Evolutionary conservation across 64 coral and sea anemone genomes (phyloP).

Genomic region (Montipora sp.): DNA sequence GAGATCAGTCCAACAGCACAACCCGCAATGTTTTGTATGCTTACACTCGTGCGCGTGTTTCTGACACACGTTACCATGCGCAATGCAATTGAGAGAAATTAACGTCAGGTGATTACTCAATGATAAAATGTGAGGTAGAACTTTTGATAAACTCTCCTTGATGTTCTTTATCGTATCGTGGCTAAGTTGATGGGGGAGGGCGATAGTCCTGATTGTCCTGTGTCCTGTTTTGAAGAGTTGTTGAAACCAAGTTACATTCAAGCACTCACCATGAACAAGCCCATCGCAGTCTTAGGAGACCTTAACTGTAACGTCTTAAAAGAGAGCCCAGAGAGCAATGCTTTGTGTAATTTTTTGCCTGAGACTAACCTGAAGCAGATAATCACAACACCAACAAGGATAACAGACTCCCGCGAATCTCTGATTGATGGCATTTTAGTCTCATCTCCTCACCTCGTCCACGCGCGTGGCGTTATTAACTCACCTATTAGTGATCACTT

Average conservation of each 20-base stretch:
- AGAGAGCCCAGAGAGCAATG: constrained; percentile 19
- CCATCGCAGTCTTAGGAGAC: constrained; percentile 39
- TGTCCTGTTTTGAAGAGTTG: constrained; percentile 7
- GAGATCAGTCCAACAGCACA: too few species aligned
- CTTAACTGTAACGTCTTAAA: constrained; percentile 17
- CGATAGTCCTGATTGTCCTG: not conserved
- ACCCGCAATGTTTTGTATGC: too few species aligned
- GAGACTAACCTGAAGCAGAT: not conserved
- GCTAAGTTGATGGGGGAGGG: too few species aligned
- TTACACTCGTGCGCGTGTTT: too few species aligned
- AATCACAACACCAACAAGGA: constrained; percentile 20
- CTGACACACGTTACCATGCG: too few species aligned
- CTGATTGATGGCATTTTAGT: constrained; percentile 35
- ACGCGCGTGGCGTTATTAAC: constrained; percentile 23
- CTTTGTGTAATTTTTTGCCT: constrained; percentile 9
- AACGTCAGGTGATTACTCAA: too few species aligned
- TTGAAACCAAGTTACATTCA: constrained; percentile 34
- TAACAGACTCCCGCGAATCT: constrained; percentile 27
- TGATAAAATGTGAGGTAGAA: too few species aligned
- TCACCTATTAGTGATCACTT: constrained; percentile 47
- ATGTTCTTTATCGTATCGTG: too few species aligned
- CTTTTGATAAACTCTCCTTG: too few species aligned
- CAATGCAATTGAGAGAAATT: too few species aligned
- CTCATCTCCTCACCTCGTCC: not conserved
- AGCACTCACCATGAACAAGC: constrained; percentile 54